Conservation (phyloP, 2,888 invertebrate species). For the Nomada goodeniana region DNA sequence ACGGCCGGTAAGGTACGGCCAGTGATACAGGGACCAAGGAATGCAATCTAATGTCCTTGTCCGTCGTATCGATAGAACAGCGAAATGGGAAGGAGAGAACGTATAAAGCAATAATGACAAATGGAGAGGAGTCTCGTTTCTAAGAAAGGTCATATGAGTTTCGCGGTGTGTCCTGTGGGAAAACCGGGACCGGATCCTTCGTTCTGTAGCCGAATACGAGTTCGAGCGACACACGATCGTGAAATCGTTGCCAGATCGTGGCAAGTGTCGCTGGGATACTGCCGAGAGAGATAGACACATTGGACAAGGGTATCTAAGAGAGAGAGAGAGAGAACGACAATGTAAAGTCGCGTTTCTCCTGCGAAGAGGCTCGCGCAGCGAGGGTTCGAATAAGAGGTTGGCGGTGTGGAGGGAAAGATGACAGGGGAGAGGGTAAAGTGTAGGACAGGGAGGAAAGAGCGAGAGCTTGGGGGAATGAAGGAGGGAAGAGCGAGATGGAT, state of each 20-base stretch:
- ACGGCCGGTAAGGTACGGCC: slow-evolving; percentile 23
- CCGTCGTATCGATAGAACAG: slow-evolving; percentile 26
- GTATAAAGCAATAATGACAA: slow-evolving; percentile 48
- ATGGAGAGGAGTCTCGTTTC: slow-evolving; percentile 22
- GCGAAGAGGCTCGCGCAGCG: slow-evolving; percentile 34
- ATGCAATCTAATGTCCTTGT: slow-evolving; percentile 28
- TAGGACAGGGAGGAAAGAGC: slow-evolving; percentile 48
- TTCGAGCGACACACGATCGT: slow-evolving; percentile 12
- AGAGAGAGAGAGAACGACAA: slow-evolving; percentile 11
- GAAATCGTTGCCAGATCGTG: slow-evolving; percentile 52
- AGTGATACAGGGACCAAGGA: slow-evolving; percentile 32
- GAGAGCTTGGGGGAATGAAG: slow-evolving; percentile 31
- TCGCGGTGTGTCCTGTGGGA: slow-evolving; percentile 4
- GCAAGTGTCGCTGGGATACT: slow-evolving; percentile 54
- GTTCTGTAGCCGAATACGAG: slow-evolving; percentile 29
- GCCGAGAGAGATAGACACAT: slow-evolving; percentile 8
- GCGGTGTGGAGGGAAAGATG: slow-evolving; percentile 33
- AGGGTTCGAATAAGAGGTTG: slow-evolving; percentile 40
- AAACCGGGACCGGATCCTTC: neutral
- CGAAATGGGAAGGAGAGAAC: neutral
- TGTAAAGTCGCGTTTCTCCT: slow-evolving; percentile 51
- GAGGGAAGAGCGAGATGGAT: slow-evolving; percentile 57
- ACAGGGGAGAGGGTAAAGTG: slow-evolving; percentile 38
- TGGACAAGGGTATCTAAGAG: neutral
- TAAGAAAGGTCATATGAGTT: slow-evolving; percentile 31